Base-by-base conservation (phyloP, 2,888 invertebrate species). In the Aromia moschata region DNA sequence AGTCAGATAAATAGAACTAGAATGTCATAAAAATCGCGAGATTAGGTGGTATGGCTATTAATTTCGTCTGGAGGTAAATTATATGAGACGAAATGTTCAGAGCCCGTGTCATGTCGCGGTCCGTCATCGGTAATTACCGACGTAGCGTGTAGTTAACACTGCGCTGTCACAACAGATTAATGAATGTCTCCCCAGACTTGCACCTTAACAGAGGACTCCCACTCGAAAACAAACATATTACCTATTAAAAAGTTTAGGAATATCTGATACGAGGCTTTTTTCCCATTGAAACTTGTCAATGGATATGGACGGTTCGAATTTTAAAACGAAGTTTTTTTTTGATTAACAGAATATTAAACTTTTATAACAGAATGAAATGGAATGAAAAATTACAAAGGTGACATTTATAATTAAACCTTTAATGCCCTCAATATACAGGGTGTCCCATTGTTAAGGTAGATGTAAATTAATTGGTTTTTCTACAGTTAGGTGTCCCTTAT, bases 71-170 rank as follows among this genome's bases (percentile, higher is more conserved):
- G 40, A 53, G 40, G 46, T 36, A n/a, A n/a, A n/a, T n/a, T n/a
- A 45, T 56, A 40, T 15, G 43, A 47, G 58, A 53, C 46, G 59
- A 61, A 61, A 65, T 63, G 61, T 54, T 64, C 54, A 56, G 58
- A 64, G 53, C 65, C 63, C 61, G 46, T 68, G 69, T 69, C 69
- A 68, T 67, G 70, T 70, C 64, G 51, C 53, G 60, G 77, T 76
- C 78, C 79, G 80, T 81, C 81, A 79, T 78, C 77, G 75, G 76
- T 80, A 81, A 81, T 81, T 81, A 81, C 77, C 77, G 78, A 73
- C 77, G 77, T 79, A 79, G 80, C 80, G 80, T 81, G 79, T 80
- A 80, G 78, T 80, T 80, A 80, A 80, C 81, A 80, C 81, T 72
- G 77, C 55, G 70, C 79, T 81, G 81, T 81, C 81, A 81, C 74